A percentile compares a stretch with the other conserved stretches of the same genome.
Conservation (phyloP, 2,113 vertebrate genomes). For the Bos taurus region DNA sequence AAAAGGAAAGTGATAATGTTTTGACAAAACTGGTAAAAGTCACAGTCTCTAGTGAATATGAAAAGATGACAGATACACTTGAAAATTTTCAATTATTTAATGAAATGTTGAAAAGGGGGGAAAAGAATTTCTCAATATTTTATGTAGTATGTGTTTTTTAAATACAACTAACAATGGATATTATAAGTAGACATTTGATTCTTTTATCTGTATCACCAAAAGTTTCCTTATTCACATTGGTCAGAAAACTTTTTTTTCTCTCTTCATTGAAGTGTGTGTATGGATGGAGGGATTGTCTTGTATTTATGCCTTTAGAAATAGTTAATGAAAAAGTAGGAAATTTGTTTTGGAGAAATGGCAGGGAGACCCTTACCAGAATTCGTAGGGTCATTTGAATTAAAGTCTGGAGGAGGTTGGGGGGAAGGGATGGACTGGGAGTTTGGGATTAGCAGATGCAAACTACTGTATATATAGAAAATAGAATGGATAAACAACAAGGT, state of each 20-base stretch:
- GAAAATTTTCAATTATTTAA: background rate
- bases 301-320: background rate
- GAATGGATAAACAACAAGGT: background rate
- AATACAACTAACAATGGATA: background rate
- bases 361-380: background rate
- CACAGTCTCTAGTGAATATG: background rate
- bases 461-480: background rate
- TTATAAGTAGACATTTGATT: background rate
- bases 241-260: background rate
- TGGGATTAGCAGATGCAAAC: background rate
- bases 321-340: background rate
- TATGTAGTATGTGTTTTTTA: background rate
- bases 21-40: background rate
- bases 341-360: background rate
- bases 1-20: background rate
- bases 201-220: background rate
- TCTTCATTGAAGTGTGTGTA: background rate
- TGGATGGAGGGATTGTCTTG: background rate
- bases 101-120: background rate
- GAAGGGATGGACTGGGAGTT: background rate
- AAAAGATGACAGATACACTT: background rate
- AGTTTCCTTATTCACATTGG: background rate
- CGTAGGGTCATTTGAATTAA: background rate
- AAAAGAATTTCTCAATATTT: conserved; percentile 10
- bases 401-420: background rate